Evolutionary conservation across 2,888 invertebrate species (phyloP), one percentile per base, ranked within the genome.

Genomic region (Lasius platythorax): DNA sequence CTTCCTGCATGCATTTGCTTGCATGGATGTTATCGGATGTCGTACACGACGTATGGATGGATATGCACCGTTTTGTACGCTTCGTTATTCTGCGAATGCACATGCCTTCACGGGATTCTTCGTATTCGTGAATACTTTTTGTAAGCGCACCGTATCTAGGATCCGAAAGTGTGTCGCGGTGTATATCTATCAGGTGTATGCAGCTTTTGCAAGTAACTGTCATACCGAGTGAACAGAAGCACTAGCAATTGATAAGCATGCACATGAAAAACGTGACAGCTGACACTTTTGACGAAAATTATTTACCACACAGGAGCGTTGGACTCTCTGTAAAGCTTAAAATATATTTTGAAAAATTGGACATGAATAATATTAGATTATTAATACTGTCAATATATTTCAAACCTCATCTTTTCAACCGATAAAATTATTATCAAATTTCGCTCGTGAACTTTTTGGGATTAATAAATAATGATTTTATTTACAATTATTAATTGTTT

Each of bases 151-250:
- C 58, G 70, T 79, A 61, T 72, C 79, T 46, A 61, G 79, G 61
- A 72, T 61, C 61, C 72, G 12, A 81, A 81, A 81, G 79, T 81
- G 46, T 81, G 79, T 81, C 79, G 61, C 79, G 79, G 61, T 72
- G 18, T 61, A 46, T 72, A 81, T 72, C 37, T 81, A 81, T 81
- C 72, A 81, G 46, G 28, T 68, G 56, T 72, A 81, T 46, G 46
- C 79, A 72, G 79, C 72, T 81, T 81, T 81, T 81, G 61, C 79
- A 81, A 81, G 72, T 72, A 61, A 72, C 79, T 81, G 79, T 81
- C 79, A 46, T 37, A 63, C 61, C 61, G 72, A 81, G 18, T 81
- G 72, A 72, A 81, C 61, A 11, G 79, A 4, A 63, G 72, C 61
- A 33, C 23, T 70, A 79, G 70, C 79, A 61, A 72, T 72, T 72